phyloP scores from a whole-genome alignment of 2,113 vertebrate species.

The Spizaetus ornatus region DNA sequence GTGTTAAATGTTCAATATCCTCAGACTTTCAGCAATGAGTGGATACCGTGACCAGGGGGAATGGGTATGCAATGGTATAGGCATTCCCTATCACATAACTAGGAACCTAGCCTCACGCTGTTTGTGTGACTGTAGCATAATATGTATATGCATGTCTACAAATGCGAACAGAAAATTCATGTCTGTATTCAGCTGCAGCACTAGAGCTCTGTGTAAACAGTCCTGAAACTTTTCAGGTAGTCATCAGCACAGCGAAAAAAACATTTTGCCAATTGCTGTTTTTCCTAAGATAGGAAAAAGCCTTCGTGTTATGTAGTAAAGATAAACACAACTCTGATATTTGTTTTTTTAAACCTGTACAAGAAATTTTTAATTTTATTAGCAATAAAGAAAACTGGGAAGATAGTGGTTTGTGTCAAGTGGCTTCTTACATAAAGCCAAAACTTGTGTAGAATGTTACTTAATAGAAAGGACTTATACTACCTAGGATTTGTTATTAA shows the following conservation, averaged over 20 bases:
- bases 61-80: neutral
- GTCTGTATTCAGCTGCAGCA: neutral
- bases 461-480: neutral
- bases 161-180: neutral
- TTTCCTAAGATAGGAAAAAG: neutral
- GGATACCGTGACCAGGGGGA: neutral
- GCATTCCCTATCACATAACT: neutral
- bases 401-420: neutral
- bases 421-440: neutral
- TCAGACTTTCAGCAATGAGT: neutral
- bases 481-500: neutral
- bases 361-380: neutral
- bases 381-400: neutral
- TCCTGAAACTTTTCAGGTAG: neutral
- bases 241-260: neutral
- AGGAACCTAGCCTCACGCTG: accelerated
- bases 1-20: slow-evolving; percentile 1
- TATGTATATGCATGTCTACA: neutral
- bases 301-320: neutral
- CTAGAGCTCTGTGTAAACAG: neutral
- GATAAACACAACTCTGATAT: neutral
- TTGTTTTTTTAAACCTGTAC: neutral
- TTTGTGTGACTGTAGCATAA: neutral
- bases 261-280: neutral
- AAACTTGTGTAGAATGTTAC: neutral